A percentile compares a stretch with the other conserved stretches of the same genome.
Conservation (phyloP, 1,140 invertebrate genomes). For the Armadillidium nasatum region DNA sequence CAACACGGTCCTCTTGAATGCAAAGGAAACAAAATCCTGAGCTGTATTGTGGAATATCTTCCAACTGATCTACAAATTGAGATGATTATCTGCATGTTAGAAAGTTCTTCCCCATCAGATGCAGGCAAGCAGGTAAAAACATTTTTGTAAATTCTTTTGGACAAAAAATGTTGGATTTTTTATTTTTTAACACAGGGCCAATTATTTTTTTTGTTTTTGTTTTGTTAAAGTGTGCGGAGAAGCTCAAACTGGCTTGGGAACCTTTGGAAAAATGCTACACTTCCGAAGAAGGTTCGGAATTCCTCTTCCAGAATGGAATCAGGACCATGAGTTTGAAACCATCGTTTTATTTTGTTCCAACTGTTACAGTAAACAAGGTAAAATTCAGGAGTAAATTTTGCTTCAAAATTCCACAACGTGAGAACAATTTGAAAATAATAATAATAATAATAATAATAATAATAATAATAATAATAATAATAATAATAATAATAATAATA, state of each 20-base stretch:
- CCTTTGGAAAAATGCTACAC: not conserved
- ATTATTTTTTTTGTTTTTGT: too few relatives aligned
- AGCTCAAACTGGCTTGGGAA: not conserved
- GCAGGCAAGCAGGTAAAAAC: not conserved
- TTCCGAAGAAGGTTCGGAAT: not conserved
- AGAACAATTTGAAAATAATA: too few relatives aligned
- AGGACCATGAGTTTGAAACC: constrained; percentile 17
- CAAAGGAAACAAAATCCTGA: not conserved
- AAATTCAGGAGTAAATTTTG: not conserved
- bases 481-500: too few relatives aligned
- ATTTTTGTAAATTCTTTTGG: not conserved
- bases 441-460: too few relatives aligned
- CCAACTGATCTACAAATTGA: not conserved
- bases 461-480: too few relatives aligned
- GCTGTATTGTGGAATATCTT: not conserved
- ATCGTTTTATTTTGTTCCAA: constrained; percentile 22
- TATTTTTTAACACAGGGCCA: too few relatives aligned
- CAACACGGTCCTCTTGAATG: not conserved
- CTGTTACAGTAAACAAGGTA: constrained; percentile 23
- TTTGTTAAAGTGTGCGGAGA: not conserved
- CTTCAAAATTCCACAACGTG: too few relatives aligned
- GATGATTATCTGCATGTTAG: not conserved
- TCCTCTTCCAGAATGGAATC: constrained; percentile 21
- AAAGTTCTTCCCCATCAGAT: not conserved
- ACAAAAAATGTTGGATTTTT: too few relatives aligned